phyloP scores from a whole-genome alignment of 1,140 invertebrate genomes.

The Drosophila kurseongensis region DNA sequence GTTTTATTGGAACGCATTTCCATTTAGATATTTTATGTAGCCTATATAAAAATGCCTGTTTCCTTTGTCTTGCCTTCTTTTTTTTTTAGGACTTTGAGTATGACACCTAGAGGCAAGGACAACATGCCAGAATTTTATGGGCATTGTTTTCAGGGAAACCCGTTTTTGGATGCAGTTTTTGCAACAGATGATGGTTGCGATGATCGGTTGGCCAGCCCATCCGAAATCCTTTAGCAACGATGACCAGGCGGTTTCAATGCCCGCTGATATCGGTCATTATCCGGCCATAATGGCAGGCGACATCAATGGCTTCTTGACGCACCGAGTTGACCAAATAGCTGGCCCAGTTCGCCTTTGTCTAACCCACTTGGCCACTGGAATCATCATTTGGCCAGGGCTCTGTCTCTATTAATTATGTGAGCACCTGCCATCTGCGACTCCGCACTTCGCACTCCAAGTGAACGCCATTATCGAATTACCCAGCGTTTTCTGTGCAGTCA shows the following conservation, averaged over 20 bases:
- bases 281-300: slow-evolving; percentile 12
- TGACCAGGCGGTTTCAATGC: slow-evolving; percentile 36
- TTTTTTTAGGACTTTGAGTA: not conserved
- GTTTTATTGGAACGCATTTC: too few species aligned
- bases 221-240: slow-evolving; percentile 21
- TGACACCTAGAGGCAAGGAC: slow-evolving; percentile 8
- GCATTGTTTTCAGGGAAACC: slow-evolving; percentile 10
- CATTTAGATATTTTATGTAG: too few species aligned
- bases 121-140: not conserved
- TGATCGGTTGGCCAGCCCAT: slow-evolving; percentile 9
- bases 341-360: slow-evolving; percentile 35
- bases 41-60: not conserved
- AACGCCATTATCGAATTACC: slow-evolving; percentile 50
- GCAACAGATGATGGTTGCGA: slow-evolving; percentile 4
- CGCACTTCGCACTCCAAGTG: slow-evolving; percentile 31
- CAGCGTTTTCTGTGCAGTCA: slow-evolving; percentile 58
- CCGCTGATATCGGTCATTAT: slow-evolving; percentile 31
- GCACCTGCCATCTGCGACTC: slow-evolving; percentile 40
- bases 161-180: slow-evolving; percentile 5
- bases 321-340: slow-evolving; percentile 23
- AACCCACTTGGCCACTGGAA: slow-evolving; percentile 19
- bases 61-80: not conserved
- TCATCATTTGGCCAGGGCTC: slow-evolving; percentile 23
- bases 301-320: slow-evolving; percentile 28
- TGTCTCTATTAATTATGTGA: slow-evolving; percentile 45